Evolutionary conservation across 2,113 vertebrate genomes (phyloP), one percentile per base, ranked within the genome.

Genomic region (Lophura nycthemera): DNA sequence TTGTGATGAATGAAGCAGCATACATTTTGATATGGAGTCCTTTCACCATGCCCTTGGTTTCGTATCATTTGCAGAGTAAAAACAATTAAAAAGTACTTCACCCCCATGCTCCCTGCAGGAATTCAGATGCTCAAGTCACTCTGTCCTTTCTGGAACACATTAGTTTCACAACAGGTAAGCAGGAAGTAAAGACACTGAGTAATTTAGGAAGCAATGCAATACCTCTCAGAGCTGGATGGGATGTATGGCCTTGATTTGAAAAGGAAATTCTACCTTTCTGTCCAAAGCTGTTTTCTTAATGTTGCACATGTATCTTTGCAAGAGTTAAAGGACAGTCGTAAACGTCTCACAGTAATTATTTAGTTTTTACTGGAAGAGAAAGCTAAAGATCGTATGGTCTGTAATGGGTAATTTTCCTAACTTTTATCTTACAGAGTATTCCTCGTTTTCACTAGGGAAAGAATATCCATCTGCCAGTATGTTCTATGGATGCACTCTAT

Each of bases 101-200:
- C 47, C 17, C 22, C 78, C 76, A 16, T 21, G 13, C 6, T 91
- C 61, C 14, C 79, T 61, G 30, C 22, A 92, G 76, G 83, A 94
- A 90, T n/a, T 83, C 57, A 81, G 56, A 84, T 69, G 56, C 65
- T 88, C 61, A 63, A 86, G 57, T 75, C 94, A 86, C 57, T 83
- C 64, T 36, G 0, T 72, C 24, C 57, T 94, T 81, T 90, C 83
- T 94, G 93, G 69, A 69, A 90, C 8, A 22, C 48, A 50, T 90
- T 75, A 72, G 57, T 78, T 96, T 92, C 83, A 61, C 76, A 84
- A 94, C 19, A 91, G 61, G 48, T 86, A 92, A 86, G 76, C 52
- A 61, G 63, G 72, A 93, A 79, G 38, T 32, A 29, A 70, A 70
- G 84, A 56, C 16, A 32, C 14, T 32, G 43, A 79, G 72, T 61